A percentile compares a stretch with the other conserved stretches of the same genome.
Conservation (phyloP, 2,797 vertebrate genomes). For the Spatula clypeata region DNA sequence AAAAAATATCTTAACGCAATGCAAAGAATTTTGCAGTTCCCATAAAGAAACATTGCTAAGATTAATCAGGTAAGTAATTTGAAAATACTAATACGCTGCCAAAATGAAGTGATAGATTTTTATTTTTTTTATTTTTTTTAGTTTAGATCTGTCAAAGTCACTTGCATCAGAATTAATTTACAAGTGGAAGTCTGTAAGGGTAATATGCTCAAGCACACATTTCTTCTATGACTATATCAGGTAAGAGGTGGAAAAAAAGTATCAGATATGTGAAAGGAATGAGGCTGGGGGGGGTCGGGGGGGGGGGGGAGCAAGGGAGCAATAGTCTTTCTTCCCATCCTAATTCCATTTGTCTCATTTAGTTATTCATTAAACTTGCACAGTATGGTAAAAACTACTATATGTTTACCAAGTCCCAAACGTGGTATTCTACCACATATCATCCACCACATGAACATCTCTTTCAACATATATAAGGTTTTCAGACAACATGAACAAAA, state of each 20-base stretch:
- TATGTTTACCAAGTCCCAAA: background rate
- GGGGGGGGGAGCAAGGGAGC: background rate
- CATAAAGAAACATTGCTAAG: background rate
- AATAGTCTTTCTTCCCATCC: background rate
- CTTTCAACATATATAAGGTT: background rate
- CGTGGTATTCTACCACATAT: background rate
- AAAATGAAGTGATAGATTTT: background rate
- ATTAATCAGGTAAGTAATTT: background rate
- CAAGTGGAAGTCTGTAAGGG: background rate
- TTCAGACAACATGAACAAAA: background rate
- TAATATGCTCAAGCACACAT: background rate
- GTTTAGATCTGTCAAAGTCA: background rate
- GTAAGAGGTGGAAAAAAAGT: background rate
- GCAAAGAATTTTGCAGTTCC: background rate
- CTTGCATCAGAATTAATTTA: background rate
- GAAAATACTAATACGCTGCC: background rate
- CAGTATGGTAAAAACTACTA: background rate
- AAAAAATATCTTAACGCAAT: background rate
- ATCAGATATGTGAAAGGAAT: background rate
- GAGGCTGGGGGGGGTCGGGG: background rate
- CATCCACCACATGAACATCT: background rate
- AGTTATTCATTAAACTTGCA: background rate
- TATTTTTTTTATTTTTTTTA: background rate
- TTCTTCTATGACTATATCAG: background rate
- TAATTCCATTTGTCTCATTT: rapidly evolving